Conservation (phyloP, 2,797 vertebrate species). For the Perodicticus potto region DNA sequence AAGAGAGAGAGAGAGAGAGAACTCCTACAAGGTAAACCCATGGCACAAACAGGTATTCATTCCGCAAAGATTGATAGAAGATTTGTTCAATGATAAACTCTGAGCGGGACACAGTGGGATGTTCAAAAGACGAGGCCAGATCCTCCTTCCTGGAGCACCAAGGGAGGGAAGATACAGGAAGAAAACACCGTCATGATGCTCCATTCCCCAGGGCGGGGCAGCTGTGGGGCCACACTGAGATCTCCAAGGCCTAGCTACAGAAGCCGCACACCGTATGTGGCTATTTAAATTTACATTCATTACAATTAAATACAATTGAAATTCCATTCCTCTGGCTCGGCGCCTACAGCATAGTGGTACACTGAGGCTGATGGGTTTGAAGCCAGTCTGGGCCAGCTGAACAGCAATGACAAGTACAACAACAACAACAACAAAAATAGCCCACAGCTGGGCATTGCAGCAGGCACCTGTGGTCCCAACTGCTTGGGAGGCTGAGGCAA, state of each 20-base stretch:
- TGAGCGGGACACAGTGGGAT: background rate
- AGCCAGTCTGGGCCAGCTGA: too few relatives aligned
- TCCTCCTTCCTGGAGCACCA: background rate
- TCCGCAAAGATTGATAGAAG: background rate
- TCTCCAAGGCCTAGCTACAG: background rate
- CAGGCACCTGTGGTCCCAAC: too few relatives aligned
- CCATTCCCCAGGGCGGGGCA: background rate
- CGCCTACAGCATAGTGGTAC: too few relatives aligned
- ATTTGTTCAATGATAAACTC: background rate
- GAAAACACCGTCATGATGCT: background rate
- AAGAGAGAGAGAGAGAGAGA: too few relatives aligned
- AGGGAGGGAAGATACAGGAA: background rate
- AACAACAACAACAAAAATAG: too few relatives aligned
- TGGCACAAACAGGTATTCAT: background rate
- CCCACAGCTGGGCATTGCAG: too few relatives aligned
- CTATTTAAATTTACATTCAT: background rate
- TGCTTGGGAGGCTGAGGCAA: too few relatives aligned
- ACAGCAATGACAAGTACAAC: too few relatives aligned
- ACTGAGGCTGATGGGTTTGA: too few relatives aligned
- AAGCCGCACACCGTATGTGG: background rate
- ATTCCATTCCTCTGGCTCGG: too few relatives aligned
- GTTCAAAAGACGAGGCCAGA: background rate
- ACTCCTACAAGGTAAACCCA: background rate
- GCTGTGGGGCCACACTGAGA: background rate
- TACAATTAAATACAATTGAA: constrained; percentile 31